Percentiles rank a stretch among this genome's conserved stretches.
Conservation (phyloP, 2,113 vertebrate genomes). For the Dinomys branickii region DNA sequence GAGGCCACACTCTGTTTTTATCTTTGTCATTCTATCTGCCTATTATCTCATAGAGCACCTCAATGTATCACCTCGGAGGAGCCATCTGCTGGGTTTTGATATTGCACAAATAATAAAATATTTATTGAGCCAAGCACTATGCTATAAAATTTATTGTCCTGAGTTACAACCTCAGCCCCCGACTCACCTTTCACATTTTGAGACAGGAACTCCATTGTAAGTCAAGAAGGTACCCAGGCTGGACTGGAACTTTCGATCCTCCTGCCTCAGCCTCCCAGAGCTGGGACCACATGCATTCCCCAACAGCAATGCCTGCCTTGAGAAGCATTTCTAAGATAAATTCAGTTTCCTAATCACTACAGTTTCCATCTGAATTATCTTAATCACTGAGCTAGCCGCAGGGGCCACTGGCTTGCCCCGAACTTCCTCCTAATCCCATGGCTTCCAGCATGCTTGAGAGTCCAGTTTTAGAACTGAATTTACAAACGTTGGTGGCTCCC, state of each 20-base stretch:
- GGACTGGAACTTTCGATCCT: neutral
- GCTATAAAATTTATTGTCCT: neutral
- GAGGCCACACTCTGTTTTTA: neutral
- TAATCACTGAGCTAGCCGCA: neutral
- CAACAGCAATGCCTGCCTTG: neutral
- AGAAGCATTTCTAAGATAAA: constrained; percentile 2
- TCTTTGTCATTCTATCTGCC: neutral
- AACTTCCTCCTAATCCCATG: neutral
- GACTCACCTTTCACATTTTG: neutral
- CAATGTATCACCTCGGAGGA: neutral
- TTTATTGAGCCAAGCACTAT: neutral
- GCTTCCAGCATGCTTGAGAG: neutral
- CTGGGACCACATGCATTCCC: neutral
- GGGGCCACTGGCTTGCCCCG: too few relatives aligned
- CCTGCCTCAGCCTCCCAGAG: neutral
- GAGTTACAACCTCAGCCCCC: neutral
- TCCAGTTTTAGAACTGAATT: neutral
- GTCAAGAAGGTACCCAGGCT: neutral
- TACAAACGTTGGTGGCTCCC: neutral
- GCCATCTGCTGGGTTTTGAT: neutral
- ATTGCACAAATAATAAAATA: neutral
- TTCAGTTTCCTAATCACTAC: neutral
- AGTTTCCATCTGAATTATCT: neutral
- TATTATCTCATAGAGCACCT: neutral
- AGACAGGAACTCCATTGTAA: neutral